These are phyloP conservation scores for Odontothrips loti DNA, from an alignment of 2,888 invertebrate species.

Conservation along the genomic window DNA sequence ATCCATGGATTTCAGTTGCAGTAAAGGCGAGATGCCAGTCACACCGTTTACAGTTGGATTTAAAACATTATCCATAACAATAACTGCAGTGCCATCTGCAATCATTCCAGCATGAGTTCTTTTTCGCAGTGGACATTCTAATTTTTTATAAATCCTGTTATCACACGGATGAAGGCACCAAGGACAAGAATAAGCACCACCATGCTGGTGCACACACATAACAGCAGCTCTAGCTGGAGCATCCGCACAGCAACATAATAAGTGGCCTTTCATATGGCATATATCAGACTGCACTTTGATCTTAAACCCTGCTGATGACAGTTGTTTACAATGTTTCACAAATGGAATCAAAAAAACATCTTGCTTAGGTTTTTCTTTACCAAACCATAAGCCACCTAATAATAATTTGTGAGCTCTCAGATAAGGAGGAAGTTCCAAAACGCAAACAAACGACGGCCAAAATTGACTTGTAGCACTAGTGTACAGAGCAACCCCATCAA, in stretches of 20 bases:
- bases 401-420: neutral
- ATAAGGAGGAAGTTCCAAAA: neutral
- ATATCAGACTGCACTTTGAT: neutral
- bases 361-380: neutral
- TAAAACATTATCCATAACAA: too few species aligned
- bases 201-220: too few species aligned
- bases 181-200: too few species aligned
- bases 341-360: neutral
- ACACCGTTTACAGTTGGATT: too few species aligned
- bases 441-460: neutral
- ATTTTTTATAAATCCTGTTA: too few species aligned
- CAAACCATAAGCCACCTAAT: neutral
- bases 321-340: neutral
- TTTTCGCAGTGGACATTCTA: too few species aligned
- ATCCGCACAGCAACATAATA: neutral
- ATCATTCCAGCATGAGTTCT: too few species aligned
- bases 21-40: too few species aligned
- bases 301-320: neutral
- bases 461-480: neutral
- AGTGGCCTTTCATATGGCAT: neutral
- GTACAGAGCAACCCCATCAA: neutral
- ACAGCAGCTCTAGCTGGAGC: too few species aligned
- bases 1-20: too few species aligned
- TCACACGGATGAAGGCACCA: too few species aligned
- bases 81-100: too few species aligned